phyloP scores from a whole-genome alignment of 2,888 invertebrate species.

The Ditula angustiorana region DNA sequence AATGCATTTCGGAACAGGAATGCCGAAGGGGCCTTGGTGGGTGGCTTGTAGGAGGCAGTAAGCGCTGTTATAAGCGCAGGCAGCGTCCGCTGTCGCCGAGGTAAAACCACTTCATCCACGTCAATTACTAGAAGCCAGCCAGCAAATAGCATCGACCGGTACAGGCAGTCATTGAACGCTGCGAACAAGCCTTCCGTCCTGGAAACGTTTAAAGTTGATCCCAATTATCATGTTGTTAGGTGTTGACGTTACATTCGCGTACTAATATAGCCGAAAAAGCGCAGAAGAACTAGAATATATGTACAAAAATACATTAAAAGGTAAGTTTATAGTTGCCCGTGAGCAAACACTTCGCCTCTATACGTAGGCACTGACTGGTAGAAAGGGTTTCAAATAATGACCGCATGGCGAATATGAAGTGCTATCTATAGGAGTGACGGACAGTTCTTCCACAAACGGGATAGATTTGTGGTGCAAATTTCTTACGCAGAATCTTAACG shows the following conservation, averaged over 20 bases:
- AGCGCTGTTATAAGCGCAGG: constrained; percentile 87
- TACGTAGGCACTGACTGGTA: no score
- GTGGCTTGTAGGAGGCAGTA: constrained; percentile 72
- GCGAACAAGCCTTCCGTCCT: constrained; percentile 97
- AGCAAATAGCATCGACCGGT: constrained; percentile 94
- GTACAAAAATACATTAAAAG: no score
- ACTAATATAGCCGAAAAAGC: no score
- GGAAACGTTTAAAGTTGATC: constrained; percentile 41
- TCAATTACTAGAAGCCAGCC: constrained; percentile 94
- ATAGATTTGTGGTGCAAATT: no score
- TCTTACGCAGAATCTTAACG: no score
- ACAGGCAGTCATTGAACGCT: constrained; percentile 96
- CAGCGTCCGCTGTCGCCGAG: constrained; percentile 91
- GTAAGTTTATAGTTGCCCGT: no score
- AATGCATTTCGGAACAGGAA: constrained; percentile 93
- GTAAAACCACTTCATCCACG: constrained; percentile 95
- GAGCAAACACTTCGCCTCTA: no score
- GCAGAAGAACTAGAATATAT: no score
- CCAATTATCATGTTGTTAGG: neutral
- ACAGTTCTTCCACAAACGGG: no score
- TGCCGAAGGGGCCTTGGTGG: constrained; percentile 91
- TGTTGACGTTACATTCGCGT: neutral
- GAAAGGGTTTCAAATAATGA: no score
- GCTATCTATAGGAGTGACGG: no score
- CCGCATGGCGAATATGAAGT: neutral